Evolutionary conservation across 2,888 invertebrate genomes (phyloP).

Genomic region (Hofmannophila pseudospretella): DNA sequence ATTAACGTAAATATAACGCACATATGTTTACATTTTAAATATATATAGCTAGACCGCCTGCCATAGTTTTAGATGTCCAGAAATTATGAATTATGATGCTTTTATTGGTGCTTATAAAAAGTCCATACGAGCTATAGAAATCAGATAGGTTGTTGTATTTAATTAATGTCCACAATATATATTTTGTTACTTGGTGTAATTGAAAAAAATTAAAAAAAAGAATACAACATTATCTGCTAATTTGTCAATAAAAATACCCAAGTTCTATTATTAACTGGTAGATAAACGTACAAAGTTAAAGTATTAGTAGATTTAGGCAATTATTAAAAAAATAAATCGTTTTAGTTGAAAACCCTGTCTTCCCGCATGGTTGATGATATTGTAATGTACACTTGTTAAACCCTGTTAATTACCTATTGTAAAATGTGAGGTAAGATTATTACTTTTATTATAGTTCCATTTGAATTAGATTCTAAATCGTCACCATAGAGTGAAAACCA

Average conservation of each 20-base stretch:
- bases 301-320: neutral
- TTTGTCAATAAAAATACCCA: too few species aligned
- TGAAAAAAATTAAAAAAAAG: too few species aligned
- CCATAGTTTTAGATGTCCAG: slow-evolving; percentile 16
- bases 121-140: slow-evolving; percentile 6
- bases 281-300: neutral
- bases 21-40: slow-evolving; percentile 25
- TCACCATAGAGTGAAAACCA: too few species aligned
- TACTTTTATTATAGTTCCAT: too few species aligned
- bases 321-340: neutral
- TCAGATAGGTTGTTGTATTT: neutral
- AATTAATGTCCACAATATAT: too few species aligned
- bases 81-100: slow-evolving; percentile 3
- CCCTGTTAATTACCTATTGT: slow-evolving; percentile 20
- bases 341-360: slow-evolving; percentile 38
- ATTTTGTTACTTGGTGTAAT: too few species aligned
- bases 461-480: too few species aligned
- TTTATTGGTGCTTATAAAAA: slow-evolving; percentile 25
- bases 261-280: too few species aligned
- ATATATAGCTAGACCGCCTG: slow-evolving; percentile 11
- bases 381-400: slow-evolving; percentile 49
- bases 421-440: too few species aligned
- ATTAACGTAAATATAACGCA: slow-evolving; percentile 38
- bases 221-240: too few species aligned
- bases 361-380: slow-evolving; percentile 54